Conservation (phyloP, 2,113 vertebrate genomes). For the Muntiacus reevesi region DNA sequence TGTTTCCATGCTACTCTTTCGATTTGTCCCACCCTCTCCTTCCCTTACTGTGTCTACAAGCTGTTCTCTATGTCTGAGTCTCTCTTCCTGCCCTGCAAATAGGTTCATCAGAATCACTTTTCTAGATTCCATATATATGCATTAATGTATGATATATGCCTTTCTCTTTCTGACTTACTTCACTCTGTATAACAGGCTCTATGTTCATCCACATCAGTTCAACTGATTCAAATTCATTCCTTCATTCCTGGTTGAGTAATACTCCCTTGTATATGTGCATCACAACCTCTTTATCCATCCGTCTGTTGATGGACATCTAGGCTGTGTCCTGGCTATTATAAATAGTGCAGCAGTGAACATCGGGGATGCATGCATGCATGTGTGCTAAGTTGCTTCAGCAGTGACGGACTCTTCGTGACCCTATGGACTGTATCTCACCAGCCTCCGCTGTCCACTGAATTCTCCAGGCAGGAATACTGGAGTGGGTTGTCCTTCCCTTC, state of each 20-base stretch:
- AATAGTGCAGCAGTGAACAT: background rate
- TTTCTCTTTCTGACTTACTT: background rate
- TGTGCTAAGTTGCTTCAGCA: background rate
- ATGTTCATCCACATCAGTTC: background rate
- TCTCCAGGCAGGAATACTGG: background rate
- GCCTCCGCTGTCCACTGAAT: background rate
- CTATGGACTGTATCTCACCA: background rate
- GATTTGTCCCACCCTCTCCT: background rate
- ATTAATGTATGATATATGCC: background rate
- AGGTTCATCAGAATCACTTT: background rate
- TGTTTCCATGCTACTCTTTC: background rate
- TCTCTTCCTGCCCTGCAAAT: background rate
- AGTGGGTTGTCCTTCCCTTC: background rate
- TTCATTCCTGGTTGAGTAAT: background rate
- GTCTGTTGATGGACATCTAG: background rate
- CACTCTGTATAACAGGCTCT: background rate
- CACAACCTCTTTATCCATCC: background rate
- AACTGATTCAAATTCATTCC: background rate
- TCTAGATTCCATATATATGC: background rate
- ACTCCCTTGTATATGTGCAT: background rate
- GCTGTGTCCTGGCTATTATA: background rate
- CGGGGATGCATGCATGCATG: background rate
- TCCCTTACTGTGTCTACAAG: background rate
- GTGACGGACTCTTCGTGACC: background rate
- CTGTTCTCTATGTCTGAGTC: background rate